Percentiles rank a stretch among this genome's conserved stretches.
phyloP scores from a whole-genome alignment of 1,140 invertebrate species.

The Leptopilina clavipes region DNA sequence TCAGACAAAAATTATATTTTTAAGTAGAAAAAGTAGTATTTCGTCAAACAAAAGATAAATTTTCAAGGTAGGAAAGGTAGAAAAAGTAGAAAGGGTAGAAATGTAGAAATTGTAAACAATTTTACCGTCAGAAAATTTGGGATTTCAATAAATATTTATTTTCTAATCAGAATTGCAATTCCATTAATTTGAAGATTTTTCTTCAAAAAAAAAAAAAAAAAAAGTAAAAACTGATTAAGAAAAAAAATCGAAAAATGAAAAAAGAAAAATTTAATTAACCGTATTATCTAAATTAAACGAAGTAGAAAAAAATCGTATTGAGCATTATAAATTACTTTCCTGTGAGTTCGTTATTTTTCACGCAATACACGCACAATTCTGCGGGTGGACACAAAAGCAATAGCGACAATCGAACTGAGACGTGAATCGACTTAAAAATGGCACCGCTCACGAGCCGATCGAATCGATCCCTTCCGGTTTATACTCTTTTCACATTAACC shows the following conservation, averaged over 20 bases:
- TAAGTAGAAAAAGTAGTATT: not conserved
- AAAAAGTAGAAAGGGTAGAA: too few relatives aligned
- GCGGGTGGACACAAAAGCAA: slow-evolving; percentile 49
- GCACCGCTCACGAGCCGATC: slow-evolving; percentile 44
- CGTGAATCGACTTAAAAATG: slow-evolving; percentile 48
- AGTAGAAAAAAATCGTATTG: not conserved
- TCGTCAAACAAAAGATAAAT: not conserved
- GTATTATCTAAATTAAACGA: not conserved
- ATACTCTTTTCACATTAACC: slow-evolving; percentile 46
- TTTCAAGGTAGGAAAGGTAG: too few relatives aligned
- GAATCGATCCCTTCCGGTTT: slow-evolving; percentile 48
- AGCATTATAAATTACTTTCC: slow-evolving; percentile 31
- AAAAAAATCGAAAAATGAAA: too few relatives aligned
- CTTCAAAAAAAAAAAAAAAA: too few relatives aligned
- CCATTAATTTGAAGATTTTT: too few relatives aligned
- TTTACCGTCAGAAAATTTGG: too few relatives aligned
- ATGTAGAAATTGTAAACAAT: too few relatives aligned
- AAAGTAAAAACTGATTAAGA: too few relatives aligned
- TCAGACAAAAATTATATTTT: too few relatives aligned
- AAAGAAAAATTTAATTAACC: too few relatives aligned
- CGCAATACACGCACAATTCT: slow-evolving; percentile 20
- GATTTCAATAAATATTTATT: too few relatives aligned
- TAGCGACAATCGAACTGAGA: slow-evolving; percentile 48
- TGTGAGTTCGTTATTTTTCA: not conserved
- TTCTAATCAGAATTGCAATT: too few relatives aligned